Evolutionary conservation across 2,888 invertebrate species (phyloP), one percentile per base, ranked within the genome.

Genomic region (Alloscopus bannaensis): DNA sequence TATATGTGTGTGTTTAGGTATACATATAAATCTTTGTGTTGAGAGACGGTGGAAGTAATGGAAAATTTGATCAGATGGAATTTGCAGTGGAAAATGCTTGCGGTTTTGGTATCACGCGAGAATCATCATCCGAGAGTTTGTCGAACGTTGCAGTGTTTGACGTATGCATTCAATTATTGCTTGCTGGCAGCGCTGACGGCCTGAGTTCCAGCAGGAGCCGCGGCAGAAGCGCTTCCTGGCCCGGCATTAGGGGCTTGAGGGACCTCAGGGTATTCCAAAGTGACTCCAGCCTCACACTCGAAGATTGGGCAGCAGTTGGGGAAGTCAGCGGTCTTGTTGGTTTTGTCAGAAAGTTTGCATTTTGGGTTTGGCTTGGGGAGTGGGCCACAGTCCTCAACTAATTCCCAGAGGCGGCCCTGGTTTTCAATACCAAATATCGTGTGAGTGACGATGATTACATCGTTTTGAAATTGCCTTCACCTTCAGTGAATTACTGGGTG

Each of bases 241-340:
- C 85, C 84, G 18, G 83, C 81, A 68, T 83, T 84, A 18, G 85
- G 85, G 22, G 84, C 80, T 22, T 78, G 47, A 22, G 92, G 92
- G 84, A 95, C 92, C 87, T 95, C 95, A 1, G 95, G 95, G 89
- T 94, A 96, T 88, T 96, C 95, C 87, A 96, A 89, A 87, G 93
- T 94, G 68, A 92, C 94, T 50, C 95, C 96, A 22, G 93, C 92
- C 88, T 95, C 95, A 89, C 96, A 96, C 8, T 93, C 93, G 90
- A 95, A 96, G 83, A 90, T 90, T 0, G 96, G 96, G 88, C 96
- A 96, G 88, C 96, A 96, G 31, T 90, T 91, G 6, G 96, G 96
- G 92, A 95, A 96, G 0, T 93, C 89, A 1, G 95, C 95, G 8
- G 95, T 95, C 89, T 95, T 95, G 91, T 95, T 95, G 87, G 95